Evolutionary conservation across 2,113 vertebrate species (phyloP), one percentile per base, ranked within the genome.

Genomic region (Dromiciops gliroides): DNA sequence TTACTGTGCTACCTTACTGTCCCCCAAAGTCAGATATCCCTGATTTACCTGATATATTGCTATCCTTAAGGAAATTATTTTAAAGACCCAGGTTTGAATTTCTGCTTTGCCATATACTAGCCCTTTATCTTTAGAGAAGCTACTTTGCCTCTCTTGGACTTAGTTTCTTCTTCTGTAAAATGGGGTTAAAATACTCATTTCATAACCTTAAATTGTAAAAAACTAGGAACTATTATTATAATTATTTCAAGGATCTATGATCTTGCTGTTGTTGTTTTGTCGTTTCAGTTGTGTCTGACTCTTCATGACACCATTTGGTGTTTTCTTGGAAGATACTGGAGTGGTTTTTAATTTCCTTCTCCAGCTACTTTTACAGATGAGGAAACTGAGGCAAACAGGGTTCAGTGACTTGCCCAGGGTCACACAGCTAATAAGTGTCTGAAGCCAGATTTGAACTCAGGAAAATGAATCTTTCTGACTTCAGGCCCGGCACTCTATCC

Each of bases 161-260:
- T 49, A 89, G 50, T 28, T 90, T 28, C 83, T 56, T 93, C 26
- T 31, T 88, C 50, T 94, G 89, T 67, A 75, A 95, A 56, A n/a
- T 2, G 26, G 91, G 47, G 2, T 16, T 3, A 44, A 94, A 51
- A 26, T 22, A 51, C 52, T 28, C 26, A 67, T 37, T 37, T 37
- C 14, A 3, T 67, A 67, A 3, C 56, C 10, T 67, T 67, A 67
- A 67, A 37, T 31, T 67, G 5, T 14, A 37, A 67, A 67, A 31
- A 67, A 31, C 56, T 37, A 67, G 31, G 11, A 67, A 31, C 28
- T 67, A 14, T 14, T 67, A 28, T 53, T 22, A 11, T 67, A 37
- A 60, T 31, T 37, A 67, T 67, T 67, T 37, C 11, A 67, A 14
- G 12, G 31, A 67, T 67, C 56, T 67, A 67, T 37, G 56, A 67